Conservation (phyloP, 1,140 invertebrate genomes). For the Physella acuta region DNA sequence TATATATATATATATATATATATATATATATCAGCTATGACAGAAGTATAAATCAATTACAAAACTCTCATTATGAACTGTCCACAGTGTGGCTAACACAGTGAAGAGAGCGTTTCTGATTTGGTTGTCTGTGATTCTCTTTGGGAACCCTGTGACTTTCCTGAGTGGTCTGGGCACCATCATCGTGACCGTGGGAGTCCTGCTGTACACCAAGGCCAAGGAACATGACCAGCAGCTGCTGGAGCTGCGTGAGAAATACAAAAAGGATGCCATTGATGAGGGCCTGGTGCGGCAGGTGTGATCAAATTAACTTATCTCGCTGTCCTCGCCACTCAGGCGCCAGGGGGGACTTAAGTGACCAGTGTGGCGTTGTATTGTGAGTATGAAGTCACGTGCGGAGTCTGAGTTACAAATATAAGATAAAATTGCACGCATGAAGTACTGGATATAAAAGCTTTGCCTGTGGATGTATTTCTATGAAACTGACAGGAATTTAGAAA, state of each 20-base stretch:
- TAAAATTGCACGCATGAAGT: too few relatives aligned
- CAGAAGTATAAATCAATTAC: neutral
- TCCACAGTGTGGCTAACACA: conserved; percentile 81
- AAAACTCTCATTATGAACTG: conserved; percentile 9
- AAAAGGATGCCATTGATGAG: conserved; percentile 13
- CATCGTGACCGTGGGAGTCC: conserved; percentile 75
- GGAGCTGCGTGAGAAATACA: conserved; percentile 19
- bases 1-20: neutral
- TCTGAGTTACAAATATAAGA: too few relatives aligned
- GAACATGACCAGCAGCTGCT: conserved; percentile 44
- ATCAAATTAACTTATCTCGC: too few relatives aligned
- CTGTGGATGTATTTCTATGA: too few relatives aligned
- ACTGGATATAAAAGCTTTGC: too few relatives aligned
- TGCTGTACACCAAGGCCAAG: conserved; percentile 71
- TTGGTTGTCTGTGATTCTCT: conserved; percentile 79
- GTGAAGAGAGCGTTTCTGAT: conserved; percentile 81
- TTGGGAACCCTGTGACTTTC: conserved; percentile 78
- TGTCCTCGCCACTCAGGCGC: too few relatives aligned
- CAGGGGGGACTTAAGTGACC: neutral
- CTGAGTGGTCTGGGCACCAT: conserved; percentile 76
- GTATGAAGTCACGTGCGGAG: too few relatives aligned
- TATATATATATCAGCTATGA: too few relatives aligned
- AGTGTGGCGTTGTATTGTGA: too few relatives aligned
- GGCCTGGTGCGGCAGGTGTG: conserved; percentile 12
- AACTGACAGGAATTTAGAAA: too few relatives aligned